Percentiles rank a stretch among this genome's conserved stretches.
These are phyloP conservation scores for Oncorhynchus keta DNA, from an alignment of 2,113 vertebrate genomes.

Conservation along the genomic window DNA sequence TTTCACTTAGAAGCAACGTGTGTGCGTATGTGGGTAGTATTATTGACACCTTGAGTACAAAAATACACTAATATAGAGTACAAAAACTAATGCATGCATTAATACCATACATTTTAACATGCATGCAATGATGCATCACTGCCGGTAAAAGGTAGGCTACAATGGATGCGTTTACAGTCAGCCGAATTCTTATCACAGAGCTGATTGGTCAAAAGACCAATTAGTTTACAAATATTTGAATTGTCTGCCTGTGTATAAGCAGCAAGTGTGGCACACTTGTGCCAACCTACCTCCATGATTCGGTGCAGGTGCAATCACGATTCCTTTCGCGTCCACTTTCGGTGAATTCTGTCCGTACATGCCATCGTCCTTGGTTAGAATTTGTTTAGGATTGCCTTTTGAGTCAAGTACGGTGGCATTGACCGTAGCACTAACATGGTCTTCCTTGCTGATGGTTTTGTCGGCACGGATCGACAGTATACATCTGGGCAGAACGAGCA, in stretches of 20 bases:
- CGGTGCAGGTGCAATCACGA: constrained; percentile 83
- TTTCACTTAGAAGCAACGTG: background rate
- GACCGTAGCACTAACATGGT: constrained; percentile 84
- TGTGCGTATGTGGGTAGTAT: background rate
- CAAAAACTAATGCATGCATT: no score
- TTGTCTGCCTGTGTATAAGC: no score
- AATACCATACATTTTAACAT: background rate
- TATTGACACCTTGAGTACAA: background rate
- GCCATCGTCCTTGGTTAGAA: constrained; percentile 84
- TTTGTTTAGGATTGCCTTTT: constrained; percentile 76
- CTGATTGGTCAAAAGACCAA: no score
- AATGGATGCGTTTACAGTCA: no score
- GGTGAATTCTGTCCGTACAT: constrained; percentile 93
- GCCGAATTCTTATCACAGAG: no score
- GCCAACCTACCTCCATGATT: constrained; percentile 84
- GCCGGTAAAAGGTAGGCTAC: background rate
- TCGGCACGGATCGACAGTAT: constrained; percentile 76
- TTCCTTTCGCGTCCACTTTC: constrained; percentile 84
- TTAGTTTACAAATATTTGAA: no score
- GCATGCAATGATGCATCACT: background rate
- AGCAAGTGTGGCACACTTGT: no score
- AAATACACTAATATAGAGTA: background rate
- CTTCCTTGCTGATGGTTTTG: constrained; percentile 79
- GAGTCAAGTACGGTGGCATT: constrained; percentile 89
- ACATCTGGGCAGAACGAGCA: constrained; percentile 72